A percentile compares a stretch with the other conserved stretches of the same genome.
Evolutionary conservation across 2,888 invertebrate species (phyloP).

Genomic region (Dione juno): DNA sequence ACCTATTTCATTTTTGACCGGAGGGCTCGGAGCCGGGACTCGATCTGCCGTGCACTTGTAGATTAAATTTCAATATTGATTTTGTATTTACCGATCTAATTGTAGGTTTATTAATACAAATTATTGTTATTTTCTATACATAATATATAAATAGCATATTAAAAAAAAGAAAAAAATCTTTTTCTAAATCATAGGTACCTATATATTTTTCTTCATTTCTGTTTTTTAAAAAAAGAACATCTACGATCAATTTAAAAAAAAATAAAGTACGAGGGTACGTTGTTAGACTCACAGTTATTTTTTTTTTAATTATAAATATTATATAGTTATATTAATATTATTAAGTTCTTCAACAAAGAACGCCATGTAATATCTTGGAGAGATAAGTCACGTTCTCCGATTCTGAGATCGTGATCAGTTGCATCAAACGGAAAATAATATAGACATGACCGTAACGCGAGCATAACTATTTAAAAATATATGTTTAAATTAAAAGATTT

Average conservation of each 20-base stretch:
- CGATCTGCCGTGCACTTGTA: slow-evolving; percentile 21
- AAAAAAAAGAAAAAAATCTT: too few species aligned
- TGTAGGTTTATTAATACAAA: too few species aligned
- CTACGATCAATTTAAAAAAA: not conserved
- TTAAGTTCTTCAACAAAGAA: slow-evolving; percentile 7
- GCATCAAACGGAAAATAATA: slow-evolving; percentile 9
- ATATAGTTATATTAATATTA: not conserved
- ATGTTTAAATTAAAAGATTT: too few species aligned
- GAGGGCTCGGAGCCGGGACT: slow-evolving; percentile 53
- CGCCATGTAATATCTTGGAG: slow-evolving; percentile 12
- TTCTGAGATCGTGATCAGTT: slow-evolving; percentile 29
- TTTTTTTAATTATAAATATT: slow-evolving; percentile 2
- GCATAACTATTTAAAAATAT: not conserved
- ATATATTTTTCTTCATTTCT: not conserved
- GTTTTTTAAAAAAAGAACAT: not conserved
- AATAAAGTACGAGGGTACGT: not conserved
- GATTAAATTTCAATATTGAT: slow-evolving; percentile 17
- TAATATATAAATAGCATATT: too few species aligned
- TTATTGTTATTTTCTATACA: too few species aligned
- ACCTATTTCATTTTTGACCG: slow-evolving; percentile 57
- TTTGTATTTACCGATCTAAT: not conserved
- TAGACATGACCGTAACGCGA: slow-evolving; percentile 25
- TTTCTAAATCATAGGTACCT: not conserved
- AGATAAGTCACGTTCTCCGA: slow-evolving; percentile 37
- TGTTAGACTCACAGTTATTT: not conserved